These are phyloP conservation scores for Protophormia terraenovae DNA, from an alignment of 2,888 invertebrate species.

Conservation along the genomic window DNA sequence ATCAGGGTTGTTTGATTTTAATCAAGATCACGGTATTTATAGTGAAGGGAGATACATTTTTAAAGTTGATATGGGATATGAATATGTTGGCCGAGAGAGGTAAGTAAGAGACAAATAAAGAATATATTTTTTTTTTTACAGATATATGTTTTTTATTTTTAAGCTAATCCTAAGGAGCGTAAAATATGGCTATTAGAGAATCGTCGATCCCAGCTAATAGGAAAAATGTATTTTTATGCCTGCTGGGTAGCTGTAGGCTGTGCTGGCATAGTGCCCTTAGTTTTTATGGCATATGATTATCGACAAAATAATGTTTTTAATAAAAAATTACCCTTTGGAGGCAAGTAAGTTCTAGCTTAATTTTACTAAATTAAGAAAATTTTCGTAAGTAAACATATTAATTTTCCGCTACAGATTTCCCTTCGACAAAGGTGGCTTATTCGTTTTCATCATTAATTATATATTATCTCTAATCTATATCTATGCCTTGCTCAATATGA, in stretches of 20 bases:
- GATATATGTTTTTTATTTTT: not conserved
- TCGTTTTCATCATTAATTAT: slow-evolving; percentile 1
- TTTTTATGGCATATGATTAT: slow-evolving; percentile 32
- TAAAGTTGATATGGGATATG: slow-evolving; percentile 45
- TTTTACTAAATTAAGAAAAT: no score
- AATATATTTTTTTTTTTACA: no score
- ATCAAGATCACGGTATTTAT: slow-evolving; percentile 30
- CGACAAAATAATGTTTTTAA: not conserved
- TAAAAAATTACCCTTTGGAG: slow-evolving; percentile 31
- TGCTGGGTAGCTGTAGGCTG: slow-evolving; percentile 6
- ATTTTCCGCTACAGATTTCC: slow-evolving; percentile 43
- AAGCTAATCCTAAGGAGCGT: slow-evolving; percentile 29
- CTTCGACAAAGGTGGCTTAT: not conserved
- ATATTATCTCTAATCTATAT: slow-evolving; percentile 30
- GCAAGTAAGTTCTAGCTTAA: slow-evolving; percentile 51
- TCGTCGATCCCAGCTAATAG: not conserved
- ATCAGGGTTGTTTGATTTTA: slow-evolving; percentile 45
- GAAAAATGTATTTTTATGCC: slow-evolving; percentile 30
- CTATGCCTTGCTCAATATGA: slow-evolving; percentile 33
- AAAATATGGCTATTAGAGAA: slow-evolving; percentile 47
- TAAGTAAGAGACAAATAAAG: not conserved
- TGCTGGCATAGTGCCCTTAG: slow-evolving; percentile 6
- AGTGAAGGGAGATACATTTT: slow-evolving; percentile 11
- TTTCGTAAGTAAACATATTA: no score
- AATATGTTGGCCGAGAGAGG: slow-evolving; percentile 44